These are phyloP conservation scores for Shinisaurus crocodilurus DNA, from an alignment of 2,113 vertebrate species.

Conservation along the genomic window DNA sequence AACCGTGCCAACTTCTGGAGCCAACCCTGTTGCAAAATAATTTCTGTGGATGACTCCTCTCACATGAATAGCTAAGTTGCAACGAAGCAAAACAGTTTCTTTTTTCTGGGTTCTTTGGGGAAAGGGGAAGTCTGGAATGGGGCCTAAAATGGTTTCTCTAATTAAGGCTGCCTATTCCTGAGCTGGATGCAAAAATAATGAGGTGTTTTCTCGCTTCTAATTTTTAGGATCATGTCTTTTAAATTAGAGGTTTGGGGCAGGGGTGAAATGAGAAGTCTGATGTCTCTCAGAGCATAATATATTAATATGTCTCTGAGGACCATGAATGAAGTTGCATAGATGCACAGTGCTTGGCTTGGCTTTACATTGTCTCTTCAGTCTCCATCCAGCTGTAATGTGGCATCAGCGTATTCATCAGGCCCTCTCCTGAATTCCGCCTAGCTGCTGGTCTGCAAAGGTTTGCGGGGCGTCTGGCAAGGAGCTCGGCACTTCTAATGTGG, in stretches of 20 bases:
- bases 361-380: not conserved
- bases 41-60: not conserved
- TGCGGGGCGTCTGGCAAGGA: not conserved
- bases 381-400: not conserved
- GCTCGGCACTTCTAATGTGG: not conserved
- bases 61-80: not conserved
- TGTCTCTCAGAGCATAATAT: not conserved
- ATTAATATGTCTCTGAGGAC: not conserved
- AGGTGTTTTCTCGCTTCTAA: not conserved
- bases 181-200: not conserved
- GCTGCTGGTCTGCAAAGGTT: not conserved
- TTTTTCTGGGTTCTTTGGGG: not conserved
- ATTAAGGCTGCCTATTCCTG: constrained; percentile 6
- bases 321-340: not conserved
- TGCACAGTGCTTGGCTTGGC: not conserved
- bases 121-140: not conserved
- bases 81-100: too few relatives aligned
- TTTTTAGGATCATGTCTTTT: not conserved
- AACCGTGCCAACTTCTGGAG: not conserved
- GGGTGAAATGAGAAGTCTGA: not conserved
- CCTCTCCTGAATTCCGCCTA: not conserved
- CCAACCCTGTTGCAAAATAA: not conserved
- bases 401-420: not conserved
- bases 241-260: not conserved
- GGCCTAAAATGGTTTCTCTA: constrained; percentile 3